Evolutionary conservation across 35 echinoderm and acorn worm species (phyloP).

Genomic region (Heliocidaris erythrogramma): DNA sequence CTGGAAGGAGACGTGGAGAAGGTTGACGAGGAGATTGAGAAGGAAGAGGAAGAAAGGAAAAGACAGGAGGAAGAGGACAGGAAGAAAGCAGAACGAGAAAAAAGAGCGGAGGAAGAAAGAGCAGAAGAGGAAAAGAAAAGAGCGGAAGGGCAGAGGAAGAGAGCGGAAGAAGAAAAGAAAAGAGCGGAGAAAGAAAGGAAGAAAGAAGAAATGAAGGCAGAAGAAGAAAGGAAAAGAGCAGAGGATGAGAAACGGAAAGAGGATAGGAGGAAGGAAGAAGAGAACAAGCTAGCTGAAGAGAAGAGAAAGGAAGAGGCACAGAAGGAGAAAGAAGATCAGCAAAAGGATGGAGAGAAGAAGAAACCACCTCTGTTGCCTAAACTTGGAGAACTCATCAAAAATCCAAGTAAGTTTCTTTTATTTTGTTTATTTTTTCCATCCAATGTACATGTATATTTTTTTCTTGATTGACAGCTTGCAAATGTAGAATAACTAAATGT

Average conservation of each 20-base stretch:
- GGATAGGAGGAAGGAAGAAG: neutral
- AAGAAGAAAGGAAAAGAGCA: neutral
- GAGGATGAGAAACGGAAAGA: neutral
- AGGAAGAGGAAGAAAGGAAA: neutral
- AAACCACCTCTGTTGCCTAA: slow-evolving; percentile 20
- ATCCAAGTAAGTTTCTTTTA: slow-evolving; percentile 31
- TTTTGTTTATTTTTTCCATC: no score
- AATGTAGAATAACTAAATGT: no score
- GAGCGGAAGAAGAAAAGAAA: slow-evolving; percentile 22
- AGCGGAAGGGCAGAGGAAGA: neutral
- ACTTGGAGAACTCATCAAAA: neutral
- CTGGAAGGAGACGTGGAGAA: slow-evolving; percentile 25
- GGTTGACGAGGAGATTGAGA: neutral
- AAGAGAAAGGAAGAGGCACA: neutral
- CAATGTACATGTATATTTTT: no score
- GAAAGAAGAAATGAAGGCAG: neutral
- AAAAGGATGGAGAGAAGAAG: slow-evolving; percentile 25
- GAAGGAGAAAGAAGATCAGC: neutral
- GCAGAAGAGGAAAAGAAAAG: neutral
- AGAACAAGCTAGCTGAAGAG: slow-evolving; percentile 28
- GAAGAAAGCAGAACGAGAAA: neutral
- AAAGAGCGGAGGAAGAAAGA: neutral
- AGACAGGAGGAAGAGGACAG: neutral
- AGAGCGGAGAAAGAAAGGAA: slow-evolving; percentile 27
- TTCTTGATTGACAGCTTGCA: no score